These are phyloP conservation scores for Sinella curviseta DNA, from an alignment of 1,140 invertebrate genomes.

Conservation along the genomic window DNA sequence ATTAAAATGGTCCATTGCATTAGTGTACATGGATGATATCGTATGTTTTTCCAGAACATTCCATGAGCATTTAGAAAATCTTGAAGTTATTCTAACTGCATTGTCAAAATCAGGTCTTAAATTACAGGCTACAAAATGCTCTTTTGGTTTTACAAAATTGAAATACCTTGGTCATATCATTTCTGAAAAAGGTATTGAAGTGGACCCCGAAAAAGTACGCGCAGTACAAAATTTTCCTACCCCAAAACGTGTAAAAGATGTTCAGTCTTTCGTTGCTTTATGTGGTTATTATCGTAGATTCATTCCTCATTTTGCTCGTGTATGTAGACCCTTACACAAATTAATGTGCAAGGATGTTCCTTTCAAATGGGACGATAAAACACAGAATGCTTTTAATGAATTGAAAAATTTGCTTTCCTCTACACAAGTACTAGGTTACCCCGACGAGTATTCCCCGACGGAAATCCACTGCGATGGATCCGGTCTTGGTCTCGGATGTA, in stretches of 20 bases:
- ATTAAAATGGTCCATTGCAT: slow-evolving; percentile 41
- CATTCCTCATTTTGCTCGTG: slow-evolving; percentile 52
- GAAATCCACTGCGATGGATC: too few relatives aligned
- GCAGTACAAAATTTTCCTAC: slow-evolving; percentile 51
- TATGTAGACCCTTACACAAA: slow-evolving; percentile 53
- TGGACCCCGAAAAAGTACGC: slow-evolving; percentile 51
- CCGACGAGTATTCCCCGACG: slow-evolving; percentile 49
- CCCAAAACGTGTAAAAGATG: slow-evolving; percentile 53
- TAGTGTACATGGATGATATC: slow-evolving; percentile 51
- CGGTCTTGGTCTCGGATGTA: too few relatives aligned
- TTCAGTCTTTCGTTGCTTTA: slow-evolving; percentile 55
- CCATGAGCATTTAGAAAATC: slow-evolving; percentile 30
- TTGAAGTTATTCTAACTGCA: not conserved
- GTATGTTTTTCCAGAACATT: too few relatives aligned
- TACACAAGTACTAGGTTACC: slow-evolving; percentile 51
- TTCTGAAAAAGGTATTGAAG: slow-evolving; percentile 52
- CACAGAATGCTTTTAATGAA: slow-evolving; percentile 51
- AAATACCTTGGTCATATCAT: slow-evolving; percentile 53
- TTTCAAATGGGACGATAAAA: slow-evolving; percentile 52
- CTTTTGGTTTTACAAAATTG: too few relatives aligned
- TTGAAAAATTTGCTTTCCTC: slow-evolving; percentile 46
- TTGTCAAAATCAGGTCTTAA: not conserved
- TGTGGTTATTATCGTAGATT: slow-evolving; percentile 55
- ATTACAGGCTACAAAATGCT: too few relatives aligned
- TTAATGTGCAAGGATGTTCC: slow-evolving; percentile 52